Evolutionary conservation across 2,888 invertebrate genomes (phyloP), one percentile per base, ranked within the genome.

Genomic region (Apoda limacodes): DNA sequence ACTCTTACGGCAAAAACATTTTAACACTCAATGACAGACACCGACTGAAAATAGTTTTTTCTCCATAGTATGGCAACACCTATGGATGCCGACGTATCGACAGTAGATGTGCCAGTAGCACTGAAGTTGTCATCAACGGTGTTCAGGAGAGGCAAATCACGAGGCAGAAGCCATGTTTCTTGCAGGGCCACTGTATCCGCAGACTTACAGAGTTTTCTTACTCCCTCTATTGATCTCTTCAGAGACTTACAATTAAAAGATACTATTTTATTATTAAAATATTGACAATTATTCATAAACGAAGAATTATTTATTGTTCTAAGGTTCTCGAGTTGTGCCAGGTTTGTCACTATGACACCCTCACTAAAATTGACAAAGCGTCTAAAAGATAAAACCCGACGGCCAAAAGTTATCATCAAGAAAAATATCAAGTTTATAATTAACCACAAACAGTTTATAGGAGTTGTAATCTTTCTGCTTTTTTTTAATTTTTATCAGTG

Each of bases 241-340:
- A 31, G 6, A 25, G 9, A 13, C 19, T 28, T 27, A 32, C 32
- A 32, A 23, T 32, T 32, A 22, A 22, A 23, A 21, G 15, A n/a
- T n/a, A n/a, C n/a, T n/a, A n/a, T n/a, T n/a, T n/a, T n/a, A n/a
- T n/a, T n/a, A n/a, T n/a, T n/a, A n/a, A n/a, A n/a, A n/a, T n/a
- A n/a, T n/a, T n/a, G n/a, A n/a, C n/a, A n/a, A n/a, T n/a, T n/a
- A n/a, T n/a, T 23, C 25, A 24, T 13, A 23, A 30, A 9, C 11
- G 4, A 13, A 12, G 6, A 4, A 13, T n/a, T 25, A 3, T 13
- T 12, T 10, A 9, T 25, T 12, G 9, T 14, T 11, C 11, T 11
- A n/a, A n/a, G n/a, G n/a, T n/a, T n/a, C n/a, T n/a, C n/a, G n/a
- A n/a, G n/a, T n/a, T n/a, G n/a, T n/a, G n/a, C n/a, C n/a, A n/a